Evolutionary conservation across 2,888 invertebrate genomes (phyloP).

Genomic region (Aplocera efformata): DNA sequence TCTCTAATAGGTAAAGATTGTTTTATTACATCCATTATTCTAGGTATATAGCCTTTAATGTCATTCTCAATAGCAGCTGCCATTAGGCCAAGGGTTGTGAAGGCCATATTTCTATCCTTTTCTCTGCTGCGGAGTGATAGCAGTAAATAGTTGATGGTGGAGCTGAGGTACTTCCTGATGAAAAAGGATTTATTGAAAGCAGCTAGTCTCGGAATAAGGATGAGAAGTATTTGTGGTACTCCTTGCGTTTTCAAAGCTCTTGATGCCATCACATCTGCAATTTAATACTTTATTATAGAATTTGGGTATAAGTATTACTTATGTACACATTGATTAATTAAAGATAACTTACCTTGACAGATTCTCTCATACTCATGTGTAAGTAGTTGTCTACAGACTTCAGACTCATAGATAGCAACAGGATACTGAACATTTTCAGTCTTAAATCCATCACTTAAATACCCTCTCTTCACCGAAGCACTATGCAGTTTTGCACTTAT

Average conservation of each 20-base stretch:
- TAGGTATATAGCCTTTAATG: conserved; percentile 88
- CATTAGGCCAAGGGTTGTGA: conserved; percentile 93
- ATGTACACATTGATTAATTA: background rate
- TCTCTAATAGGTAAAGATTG: conserved; percentile 89
- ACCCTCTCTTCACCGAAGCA: conserved; percentile 78
- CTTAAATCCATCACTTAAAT: conserved; percentile 70
- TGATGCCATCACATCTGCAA: conserved; percentile 88
- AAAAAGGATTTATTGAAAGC: conserved; percentile 94
- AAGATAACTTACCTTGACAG: conserved; percentile 75
- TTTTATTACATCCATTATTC: conserved; percentile 92
- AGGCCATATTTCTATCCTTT: conserved; percentile 92
- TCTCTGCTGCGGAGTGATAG: conserved; percentile 88
- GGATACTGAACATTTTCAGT: conserved; percentile 76
- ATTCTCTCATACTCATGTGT: conserved; percentile 90
- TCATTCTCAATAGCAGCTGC: conserved; percentile 93
- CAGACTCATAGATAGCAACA: conserved; percentile 89
- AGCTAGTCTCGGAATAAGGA: conserved; percentile 93
- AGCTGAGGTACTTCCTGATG: conserved; percentile 85
- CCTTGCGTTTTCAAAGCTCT: conserved; percentile 86
- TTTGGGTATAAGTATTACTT: background rate
- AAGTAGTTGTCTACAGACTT: conserved; percentile 91
- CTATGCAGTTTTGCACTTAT: conserved; percentile 81
- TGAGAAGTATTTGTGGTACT: conserved; percentile 92
- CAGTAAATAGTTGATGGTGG: conserved; percentile 89
- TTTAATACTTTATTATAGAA: conserved; percentile 2